Base-by-base conservation (phyloP, 2,888 invertebrate genomes). In the Drosophila ochracea region DNA sequence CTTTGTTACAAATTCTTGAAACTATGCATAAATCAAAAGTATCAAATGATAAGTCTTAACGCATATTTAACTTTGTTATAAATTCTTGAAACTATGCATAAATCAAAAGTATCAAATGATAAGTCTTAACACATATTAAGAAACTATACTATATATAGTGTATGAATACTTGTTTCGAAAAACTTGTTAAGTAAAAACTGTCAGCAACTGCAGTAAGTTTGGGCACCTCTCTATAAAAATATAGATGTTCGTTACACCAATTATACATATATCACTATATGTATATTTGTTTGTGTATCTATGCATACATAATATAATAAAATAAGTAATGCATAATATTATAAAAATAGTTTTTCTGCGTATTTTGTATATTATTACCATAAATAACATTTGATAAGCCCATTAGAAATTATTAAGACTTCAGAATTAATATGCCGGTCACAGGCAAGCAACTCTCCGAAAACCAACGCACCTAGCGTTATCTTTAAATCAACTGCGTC, bases 361-460 rank as follows among this genome's bases (percentile, higher is more conserved):
- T 73, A 69, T 52, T 67, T 65, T 67, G 60, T 68, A 66, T 80
- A 54, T 62, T 63, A 68, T 64, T 64, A 57, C 64, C 71, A 73
- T 64, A 77, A 66, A 43, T 41, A 47, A 25, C 76, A 72, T 73
- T 84, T 90, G 74, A 86, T 82, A 79, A 76, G 68, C 80, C 72
- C 88, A 91, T 91, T 86, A 84, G 91, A 91, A 77, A 77, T 84
- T 82, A 85, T 85, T 74, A 89, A 91, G 85, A 76, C 84, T 58
- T 86, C 71, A 59, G 52, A 72, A 91, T 91, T 89, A 82, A 76
- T 79, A 91, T 85, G 76, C 90, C 68, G 60, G 68, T 75, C 91
- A 89, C 90, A 78, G 33, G 53, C 61, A 70, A 19, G 33, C 60
- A 58, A 37, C 55, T 76, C 75, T 63, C 39, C 52, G 53, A 80